Percentiles rank a stretch among this genome's conserved stretches.
phyloP scores from a whole-genome alignment of 2,888 invertebrate species.

The Syritta pipiens region DNA sequence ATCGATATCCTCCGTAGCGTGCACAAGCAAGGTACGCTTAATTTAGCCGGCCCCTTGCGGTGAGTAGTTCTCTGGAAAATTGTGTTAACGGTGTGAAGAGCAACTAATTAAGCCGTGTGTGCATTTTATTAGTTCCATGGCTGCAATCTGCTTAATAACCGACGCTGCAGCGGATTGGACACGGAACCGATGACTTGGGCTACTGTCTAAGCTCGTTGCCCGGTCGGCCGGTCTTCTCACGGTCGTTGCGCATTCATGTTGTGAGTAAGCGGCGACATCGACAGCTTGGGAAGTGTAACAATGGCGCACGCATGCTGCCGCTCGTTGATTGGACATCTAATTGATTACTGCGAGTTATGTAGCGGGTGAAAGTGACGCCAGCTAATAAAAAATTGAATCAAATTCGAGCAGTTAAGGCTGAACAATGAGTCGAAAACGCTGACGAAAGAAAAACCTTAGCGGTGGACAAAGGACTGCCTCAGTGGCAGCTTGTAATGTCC shows the following conservation, averaged over 20 bases:
- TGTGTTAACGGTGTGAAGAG: conserved; percentile 54
- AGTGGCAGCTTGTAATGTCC: no score
- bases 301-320: background rate
- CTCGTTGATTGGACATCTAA: conserved; percentile 10
- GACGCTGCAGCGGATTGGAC: conserved; percentile 11
- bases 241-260: conserved; percentile 53
- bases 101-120: conserved; percentile 47
- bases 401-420: no score
- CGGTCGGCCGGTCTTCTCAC: conserved; percentile 9
- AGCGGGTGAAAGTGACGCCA: conserved; percentile 42
- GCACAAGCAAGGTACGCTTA: conserved; percentile 19
- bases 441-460: no score
- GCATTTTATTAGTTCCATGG: conserved; percentile 42
- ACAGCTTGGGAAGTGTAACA: conserved; percentile 43
- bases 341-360: conserved; percentile 1
- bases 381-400: background rate
- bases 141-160: conserved; percentile 51
- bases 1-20: conserved; percentile 32
- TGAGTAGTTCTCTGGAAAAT: conserved; percentile 37
- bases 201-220: background rate
- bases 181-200: conserved; percentile 35
- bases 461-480: no score
- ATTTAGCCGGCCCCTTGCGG: conserved; percentile 7
- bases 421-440: no score
- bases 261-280: background rate